Percentiles rank a stretch among this genome's conserved stretches.
phyloP scores from a whole-genome alignment of 2,797 vertebrate species.

The Taenioides sp. region DNA sequence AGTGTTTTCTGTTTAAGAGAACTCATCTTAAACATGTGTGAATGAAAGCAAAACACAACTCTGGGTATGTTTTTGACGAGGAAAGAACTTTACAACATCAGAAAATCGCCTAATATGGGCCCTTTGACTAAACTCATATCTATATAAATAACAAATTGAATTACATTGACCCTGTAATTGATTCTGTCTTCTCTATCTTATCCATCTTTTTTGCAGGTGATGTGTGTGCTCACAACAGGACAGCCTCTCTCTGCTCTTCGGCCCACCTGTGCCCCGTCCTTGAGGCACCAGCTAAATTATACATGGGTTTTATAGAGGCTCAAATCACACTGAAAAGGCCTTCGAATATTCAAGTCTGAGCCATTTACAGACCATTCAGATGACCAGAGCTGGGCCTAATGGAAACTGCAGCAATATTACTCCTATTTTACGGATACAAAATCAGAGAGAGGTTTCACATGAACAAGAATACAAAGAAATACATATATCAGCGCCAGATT shows the following conservation, averaged over 20 bases:
- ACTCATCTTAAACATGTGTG: no score
- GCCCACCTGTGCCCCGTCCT: conserved; percentile 35
- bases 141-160: no score
- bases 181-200: neutral
- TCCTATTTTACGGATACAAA: neutral
- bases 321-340: conserved; percentile 23
- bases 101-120: no score
- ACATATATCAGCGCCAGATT: neutral
- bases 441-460: neutral
- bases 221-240: conserved; percentile 19
- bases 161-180: no score
- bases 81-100: no score
- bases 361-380: conserved; percentile 35
- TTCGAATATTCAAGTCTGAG: conserved; percentile 36
- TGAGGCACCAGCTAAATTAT: conserved; percentile 47
- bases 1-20: no score
- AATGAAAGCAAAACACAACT: no score
- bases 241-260: neutral
- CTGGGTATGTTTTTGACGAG: no score
- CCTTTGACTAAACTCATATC: no score
- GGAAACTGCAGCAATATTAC: neutral
- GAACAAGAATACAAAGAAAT: conserved; percentile 22
- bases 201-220: conserved; percentile 30
- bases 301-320: conserved; percentile 48
- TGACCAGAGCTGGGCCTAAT: neutral